Evolutionary conservation across 1,140 invertebrate genomes (phyloP).

Genomic region (Philaenus spumarius): DNA sequence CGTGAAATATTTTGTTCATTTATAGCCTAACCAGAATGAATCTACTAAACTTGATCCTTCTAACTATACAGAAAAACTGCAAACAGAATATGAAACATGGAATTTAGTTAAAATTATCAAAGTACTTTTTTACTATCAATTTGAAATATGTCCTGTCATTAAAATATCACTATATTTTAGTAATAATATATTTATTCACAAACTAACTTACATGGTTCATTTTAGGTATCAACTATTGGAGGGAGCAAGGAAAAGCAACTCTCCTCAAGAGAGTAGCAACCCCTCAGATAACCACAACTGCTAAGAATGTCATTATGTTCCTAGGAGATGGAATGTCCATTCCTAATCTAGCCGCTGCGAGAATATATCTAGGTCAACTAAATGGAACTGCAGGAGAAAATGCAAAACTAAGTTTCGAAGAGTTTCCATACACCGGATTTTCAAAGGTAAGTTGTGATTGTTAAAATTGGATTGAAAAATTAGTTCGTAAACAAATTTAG

Average conservation of each 20-base stretch:
- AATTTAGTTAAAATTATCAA: too few species aligned
- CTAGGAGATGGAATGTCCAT: constrained; percentile 73
- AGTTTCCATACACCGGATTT: constrained; percentile 65
- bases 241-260: constrained; percentile 13
- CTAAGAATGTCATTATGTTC: constrained; percentile 67
- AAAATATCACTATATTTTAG: too few species aligned
- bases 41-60: too few species aligned
- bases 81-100: too few species aligned
- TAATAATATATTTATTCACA: too few species aligned
- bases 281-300: constrained; percentile 33
- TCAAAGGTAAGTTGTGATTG: constrained; percentile 65
- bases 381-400: constrained; percentile 43
- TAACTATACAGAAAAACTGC: too few species aligned
- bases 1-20: too few species aligned
- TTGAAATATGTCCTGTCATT: too few species aligned
- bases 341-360: constrained; percentile 57
- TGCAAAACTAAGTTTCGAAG: constrained; percentile 60
- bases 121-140: too few species aligned
- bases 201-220: background rate
- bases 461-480: too few species aligned
- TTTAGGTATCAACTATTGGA: constrained; percentile 26
- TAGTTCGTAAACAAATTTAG: too few species aligned
- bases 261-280: constrained; percentile 20
- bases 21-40: too few species aligned
- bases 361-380: constrained; percentile 58